A percentile compares a stretch with the other conserved stretches of the same genome.
Conservation (phyloP, 2,888 invertebrate species). For the Ypsolopha scabrella region DNA sequence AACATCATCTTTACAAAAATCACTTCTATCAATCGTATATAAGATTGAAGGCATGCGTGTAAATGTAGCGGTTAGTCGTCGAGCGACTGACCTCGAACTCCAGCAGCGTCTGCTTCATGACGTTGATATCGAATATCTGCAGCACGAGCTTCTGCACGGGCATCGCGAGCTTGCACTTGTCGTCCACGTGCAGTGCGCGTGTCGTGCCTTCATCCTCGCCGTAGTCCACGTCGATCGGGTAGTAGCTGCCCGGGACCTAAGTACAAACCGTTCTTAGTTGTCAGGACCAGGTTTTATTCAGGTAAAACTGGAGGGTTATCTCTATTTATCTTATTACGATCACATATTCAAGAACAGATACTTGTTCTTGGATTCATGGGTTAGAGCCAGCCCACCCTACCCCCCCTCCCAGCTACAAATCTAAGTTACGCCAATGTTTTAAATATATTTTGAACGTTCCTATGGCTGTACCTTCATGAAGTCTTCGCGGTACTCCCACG, state of each 20-base stretch:
- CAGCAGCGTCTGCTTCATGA: slow-evolving; percentile 92
- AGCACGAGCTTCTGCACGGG: slow-evolving; percentile 87
- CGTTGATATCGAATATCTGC: slow-evolving; percentile 90
- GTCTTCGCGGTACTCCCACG: slow-evolving; percentile 74
- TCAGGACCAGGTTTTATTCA: no score
- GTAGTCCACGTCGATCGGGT: slow-evolving; percentile 92
- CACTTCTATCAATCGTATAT: no score
- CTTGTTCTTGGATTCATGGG: no score
- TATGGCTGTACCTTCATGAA: slow-evolving; percentile 70
- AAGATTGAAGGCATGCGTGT: no score
- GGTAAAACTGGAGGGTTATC: no score
- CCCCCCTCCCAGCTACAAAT: no score
- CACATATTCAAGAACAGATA: no score
- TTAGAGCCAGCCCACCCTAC: no score
- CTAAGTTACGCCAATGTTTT: no score
- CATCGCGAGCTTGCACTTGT: slow-evolving; percentile 75
- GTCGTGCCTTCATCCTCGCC: slow-evolving; percentile 66
- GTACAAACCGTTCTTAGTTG: not conserved
- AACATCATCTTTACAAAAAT: no score
- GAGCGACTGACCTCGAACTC: slow-evolving; percentile 83
- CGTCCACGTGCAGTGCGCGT: slow-evolving; percentile 53
- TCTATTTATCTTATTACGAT: not conserved
- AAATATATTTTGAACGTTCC: no score
- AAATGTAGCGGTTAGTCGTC: no score
- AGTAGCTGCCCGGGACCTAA: slow-evolving; percentile 78